These are phyloP conservation scores for Bombus affinis DNA, from an alignment of 1,140 invertebrate genomes.

Conservation along the genomic window DNA sequence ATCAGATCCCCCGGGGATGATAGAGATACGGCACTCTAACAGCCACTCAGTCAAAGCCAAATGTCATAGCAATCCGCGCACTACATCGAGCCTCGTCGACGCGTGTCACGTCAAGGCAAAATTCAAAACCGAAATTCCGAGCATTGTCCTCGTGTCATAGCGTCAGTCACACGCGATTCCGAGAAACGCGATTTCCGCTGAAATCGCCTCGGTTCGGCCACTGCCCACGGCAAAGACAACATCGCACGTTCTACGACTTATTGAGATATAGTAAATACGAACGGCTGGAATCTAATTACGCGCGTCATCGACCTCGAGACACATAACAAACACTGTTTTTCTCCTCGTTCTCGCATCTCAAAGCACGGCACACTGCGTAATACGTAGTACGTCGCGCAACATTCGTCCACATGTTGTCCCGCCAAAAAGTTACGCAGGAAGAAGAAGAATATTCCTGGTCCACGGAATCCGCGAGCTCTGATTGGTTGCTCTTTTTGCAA, in stretches of 20 bases:
- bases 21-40: slow-evolving; percentile 73
- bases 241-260: neutral
- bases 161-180: slow-evolving; percentile 68
- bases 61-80: slow-evolving; percentile 78
- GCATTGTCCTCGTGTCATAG: slow-evolving; percentile 79
- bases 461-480: neutral
- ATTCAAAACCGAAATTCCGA: slow-evolving; percentile 81
- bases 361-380: neutral
- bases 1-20: slow-evolving; percentile 62
- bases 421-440: neutral
- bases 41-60: slow-evolving; percentile 79
- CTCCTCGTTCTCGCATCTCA: neutral
- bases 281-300: neutral
- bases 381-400: neutral
- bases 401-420: neutral
- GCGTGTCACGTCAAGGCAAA: slow-evolving; percentile 76
- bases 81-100: slow-evolving; percentile 75
- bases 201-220: neutral
- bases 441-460: neutral
- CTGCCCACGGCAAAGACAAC: neutral
- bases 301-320: neutral
- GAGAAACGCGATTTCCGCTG: neutral
- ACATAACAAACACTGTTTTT: neutral
- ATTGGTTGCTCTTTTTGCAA: neutral
- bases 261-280: neutral